Percentiles rank a stretch among this genome's conserved stretches.
phyloP scores from a whole-genome alignment of 2,888 invertebrate species.

The Cryptus viduatorius region DNA sequence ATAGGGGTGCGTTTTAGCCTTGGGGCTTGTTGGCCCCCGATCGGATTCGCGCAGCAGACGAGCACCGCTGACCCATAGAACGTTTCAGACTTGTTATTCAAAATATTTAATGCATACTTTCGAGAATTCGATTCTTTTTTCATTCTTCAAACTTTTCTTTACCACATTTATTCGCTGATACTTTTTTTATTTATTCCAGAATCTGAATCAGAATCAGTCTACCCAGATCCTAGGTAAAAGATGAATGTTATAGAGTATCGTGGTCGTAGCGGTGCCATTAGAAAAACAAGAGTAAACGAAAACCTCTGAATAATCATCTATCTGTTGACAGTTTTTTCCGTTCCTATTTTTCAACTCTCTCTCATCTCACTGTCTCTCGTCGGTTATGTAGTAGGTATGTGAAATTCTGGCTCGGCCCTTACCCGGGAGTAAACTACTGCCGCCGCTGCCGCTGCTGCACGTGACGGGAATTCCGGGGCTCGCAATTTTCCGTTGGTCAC shows the following conservation, averaged over 20 bases:
- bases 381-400: conserved; percentile 55
- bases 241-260: not conserved
- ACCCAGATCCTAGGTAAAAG: not conserved
- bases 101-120: conserved; percentile 34
- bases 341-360: conserved; percentile 21
- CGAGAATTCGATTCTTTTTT: not conserved
- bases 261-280: not conserved
- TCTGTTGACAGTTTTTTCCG: conserved; percentile 53
- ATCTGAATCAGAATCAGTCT: no score
- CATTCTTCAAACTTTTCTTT: not conserved
- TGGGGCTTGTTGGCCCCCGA: not conserved
- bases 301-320: conserved; percentile 55
- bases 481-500: conserved; percentile 58
- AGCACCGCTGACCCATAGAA: conserved; percentile 42
- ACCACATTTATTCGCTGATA: not conserved
- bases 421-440: conserved; percentile 56
- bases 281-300: conserved; percentile 26
- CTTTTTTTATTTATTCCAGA: not conserved
- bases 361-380: conserved; percentile 31
- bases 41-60: not conserved
- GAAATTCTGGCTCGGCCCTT: conserved; percentile 60
- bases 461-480: conserved; percentile 66
- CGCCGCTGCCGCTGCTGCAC: conserved; percentile 64
- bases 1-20: conserved; percentile 36
- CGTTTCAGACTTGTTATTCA: conserved; percentile 15